phyloP scores from a whole-genome alignment of 92 coral and sea anemone genomes.

The Zoanthus solanderi region DNA sequence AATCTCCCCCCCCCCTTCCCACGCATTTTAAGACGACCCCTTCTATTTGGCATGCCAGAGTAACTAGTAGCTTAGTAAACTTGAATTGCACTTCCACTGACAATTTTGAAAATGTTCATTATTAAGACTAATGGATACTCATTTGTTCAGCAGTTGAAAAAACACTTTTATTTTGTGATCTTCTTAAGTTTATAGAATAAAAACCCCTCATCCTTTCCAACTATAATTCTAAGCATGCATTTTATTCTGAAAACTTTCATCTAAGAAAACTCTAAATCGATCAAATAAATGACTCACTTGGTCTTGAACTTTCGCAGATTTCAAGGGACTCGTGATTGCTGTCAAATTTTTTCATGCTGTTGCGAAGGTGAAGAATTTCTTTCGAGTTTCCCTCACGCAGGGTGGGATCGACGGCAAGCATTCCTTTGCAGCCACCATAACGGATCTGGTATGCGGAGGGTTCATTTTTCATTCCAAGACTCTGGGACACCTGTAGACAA shows the following conservation, averaged over 20 bases:
- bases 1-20: no score
- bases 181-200: no score
- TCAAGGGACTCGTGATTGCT: conserved; percentile 82
- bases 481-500: conserved; percentile 74
- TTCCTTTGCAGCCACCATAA: conserved; percentile 92
- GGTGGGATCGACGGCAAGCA: conserved; percentile 84
- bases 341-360: conserved; percentile 88
- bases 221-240: no score
- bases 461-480: conserved; percentile 67
- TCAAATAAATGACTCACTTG: conserved; percentile 56
- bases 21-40: no score
- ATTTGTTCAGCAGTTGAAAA: no score
- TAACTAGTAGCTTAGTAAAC: no score
- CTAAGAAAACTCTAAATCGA: neutral
- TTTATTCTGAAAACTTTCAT: neutral
- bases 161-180: no score
- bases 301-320: conserved; percentile 79
- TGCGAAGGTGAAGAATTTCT: conserved; percentile 75
- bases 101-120: no score
- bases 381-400: conserved; percentile 66
- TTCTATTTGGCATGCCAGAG: no score
- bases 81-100: no score
- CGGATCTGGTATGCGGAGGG: conserved; percentile 97
- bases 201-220: no score
- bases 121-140: no score